Conservation (phyloP, 1,140 invertebrate species). For the Drosophila melanogaster region DNA sequence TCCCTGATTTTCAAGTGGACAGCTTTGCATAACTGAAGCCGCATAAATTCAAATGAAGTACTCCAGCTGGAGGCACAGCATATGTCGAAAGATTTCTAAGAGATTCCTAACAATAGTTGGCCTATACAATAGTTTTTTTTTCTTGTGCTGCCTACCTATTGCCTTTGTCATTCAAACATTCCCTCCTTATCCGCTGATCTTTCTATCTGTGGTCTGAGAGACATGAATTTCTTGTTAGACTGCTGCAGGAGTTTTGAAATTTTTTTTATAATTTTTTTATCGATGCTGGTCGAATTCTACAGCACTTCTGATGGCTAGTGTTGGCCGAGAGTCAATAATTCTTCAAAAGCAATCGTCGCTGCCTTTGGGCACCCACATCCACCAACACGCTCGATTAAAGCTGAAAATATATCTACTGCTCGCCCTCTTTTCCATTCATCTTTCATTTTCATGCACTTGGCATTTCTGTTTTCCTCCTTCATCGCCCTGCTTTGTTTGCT, state of each 20-base stretch:
- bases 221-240: constrained; percentile 56
- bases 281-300: neutral
- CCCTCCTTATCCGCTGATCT: constrained; percentile 67
- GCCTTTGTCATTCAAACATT: constrained; percentile 72
- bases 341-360: constrained; percentile 35
- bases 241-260: neutral
- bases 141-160: constrained; percentile 25
- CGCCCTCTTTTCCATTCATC: constrained; percentile 10
- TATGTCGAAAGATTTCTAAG: constrained; percentile 51
- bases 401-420: constrained; percentile 35
- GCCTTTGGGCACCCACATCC: constrained; percentile 29
- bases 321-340: constrained; percentile 45
- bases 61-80: constrained; percentile 35
- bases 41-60: constrained; percentile 80
- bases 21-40: constrained; percentile 62
- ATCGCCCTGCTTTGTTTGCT: constrained; percentile 51
- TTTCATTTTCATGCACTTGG: constrained; percentile 76
- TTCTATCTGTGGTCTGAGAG: constrained; percentile 42
- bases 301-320: constrained; percentile 19
- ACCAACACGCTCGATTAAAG: constrained; percentile 73
- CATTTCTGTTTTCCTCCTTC: constrained; percentile 47
- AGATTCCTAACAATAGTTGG: constrained; percentile 49
- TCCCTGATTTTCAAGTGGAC: constrained; percentile 59
- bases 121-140: constrained; percentile 43
- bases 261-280: neutral